Evolutionary conservation across 2,113 vertebrate genomes (phyloP), one percentile per base, ranked within the genome.

Genomic region (Alligator sinensis): DNA sequence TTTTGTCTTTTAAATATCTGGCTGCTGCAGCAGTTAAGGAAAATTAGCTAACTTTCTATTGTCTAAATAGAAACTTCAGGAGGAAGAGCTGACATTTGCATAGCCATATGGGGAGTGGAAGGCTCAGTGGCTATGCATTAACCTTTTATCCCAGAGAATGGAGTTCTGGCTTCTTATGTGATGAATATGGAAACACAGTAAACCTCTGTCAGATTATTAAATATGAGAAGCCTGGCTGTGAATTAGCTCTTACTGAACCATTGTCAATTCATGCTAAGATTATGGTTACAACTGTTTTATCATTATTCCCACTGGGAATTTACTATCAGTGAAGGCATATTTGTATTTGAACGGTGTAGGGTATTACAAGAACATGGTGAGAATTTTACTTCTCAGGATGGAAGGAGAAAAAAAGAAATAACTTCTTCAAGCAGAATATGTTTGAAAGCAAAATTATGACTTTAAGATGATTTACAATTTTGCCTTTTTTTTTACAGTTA

Each of bases 81-180:
- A 92, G 82, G 19, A 80, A 54, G 86, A 61, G 62, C n/a, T 62
- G 81, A 77, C 83, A 85, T 88, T 93, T 94, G 80, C 80, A 47
- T 25, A 84, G 72, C 61, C 80, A 5, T 11, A 64, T 57, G 88
- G 55, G 84, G 80, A 2, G 62, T 78, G 64, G 86, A 90, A 80
- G 77, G 61, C 82, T 92, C 70, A 22, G 70, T 74, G 62, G 25
- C 84, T 82, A 22, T 21, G 38, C 76, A 64, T 82, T 90, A 93
- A 87, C 70, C 74, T 22, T 90, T 92, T 87, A 63, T 78, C 89
- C 77, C 80, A 24, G 63, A 84, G 77, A 55, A 89, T 30, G 28
- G 77, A 61, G 14, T 18, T 87, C 60, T 79, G 19, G 16, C 82
- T 86, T 91, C 58, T 16, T 2, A 15, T 0, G 1, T 59, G 77